phyloP scores from a whole-genome alignment of 2,888 invertebrate genomes.

The Aproaerema taeniolella region DNA sequence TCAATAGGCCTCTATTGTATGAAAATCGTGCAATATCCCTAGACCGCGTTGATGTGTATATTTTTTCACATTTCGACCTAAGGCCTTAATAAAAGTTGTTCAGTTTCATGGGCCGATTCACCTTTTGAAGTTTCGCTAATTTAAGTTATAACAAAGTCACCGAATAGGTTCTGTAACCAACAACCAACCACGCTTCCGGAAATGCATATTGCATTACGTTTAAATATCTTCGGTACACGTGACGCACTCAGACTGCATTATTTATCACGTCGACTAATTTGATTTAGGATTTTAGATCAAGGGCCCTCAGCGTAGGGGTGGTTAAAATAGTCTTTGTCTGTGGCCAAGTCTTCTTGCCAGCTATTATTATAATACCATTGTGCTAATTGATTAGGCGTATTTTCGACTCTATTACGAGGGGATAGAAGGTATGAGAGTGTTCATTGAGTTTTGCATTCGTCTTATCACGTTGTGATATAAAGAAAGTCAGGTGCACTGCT shows the following conservation, averaged over 20 bases:
- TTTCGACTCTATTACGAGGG: conserved; percentile 38
- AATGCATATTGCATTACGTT: too few species aligned
- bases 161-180: too few species aligned
- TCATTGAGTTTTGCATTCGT: not conserved
- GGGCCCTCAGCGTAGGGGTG: conserved; percentile 48
- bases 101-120: too few species aligned
- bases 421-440: not conserved
- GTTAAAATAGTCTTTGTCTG: conserved; percentile 61
- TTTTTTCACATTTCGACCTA: too few species aligned
- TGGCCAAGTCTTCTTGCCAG: conserved; percentile 66
- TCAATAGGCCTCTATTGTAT: too few species aligned
- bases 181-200: too few species aligned
- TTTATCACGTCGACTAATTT: conserved; percentile 22
- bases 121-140: too few species aligned
- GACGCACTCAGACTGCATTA: conserved; percentile 8
- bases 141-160: too few species aligned
- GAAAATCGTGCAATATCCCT: too few species aligned
- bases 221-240: not conserved
- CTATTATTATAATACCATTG: conserved; percentile 53
- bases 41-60: too few species aligned
- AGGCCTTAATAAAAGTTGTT: too few species aligned
- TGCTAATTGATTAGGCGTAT: conserved; percentile 29
- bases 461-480: conserved; percentile 19
- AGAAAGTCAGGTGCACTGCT: conserved; percentile 39
- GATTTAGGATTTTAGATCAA: conserved; percentile 68